Evolutionary conservation across 23 tunicate species (phyloP), one percentile per base, ranked within the genome.

Genomic region (Ascidia mentula): DNA sequence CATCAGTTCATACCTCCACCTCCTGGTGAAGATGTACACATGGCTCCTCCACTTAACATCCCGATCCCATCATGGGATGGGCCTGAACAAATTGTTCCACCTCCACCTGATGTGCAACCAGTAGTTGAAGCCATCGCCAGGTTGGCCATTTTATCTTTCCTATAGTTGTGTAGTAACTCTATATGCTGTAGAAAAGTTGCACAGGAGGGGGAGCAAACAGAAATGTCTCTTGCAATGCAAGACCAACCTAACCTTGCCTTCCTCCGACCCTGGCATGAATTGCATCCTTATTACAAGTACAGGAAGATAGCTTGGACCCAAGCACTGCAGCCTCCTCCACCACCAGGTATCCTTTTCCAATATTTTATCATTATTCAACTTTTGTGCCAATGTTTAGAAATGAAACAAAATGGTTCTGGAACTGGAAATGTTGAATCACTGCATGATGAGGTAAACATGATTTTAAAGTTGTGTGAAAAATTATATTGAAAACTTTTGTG

Each of bases 41-140:
- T 53, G 24, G 65, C 65, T 53, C 65, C 65, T 5, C 65, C 65
- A 5, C 13, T 53, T 1, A 53, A 26, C 65, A 26, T 53, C 24
- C 65, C 65, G 1, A 26, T 28, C 13, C 65, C 22, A 26, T 20
- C 24, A 28, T 20, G 15, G 15, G 15, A 12, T 9, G 53, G 53
- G 15, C 15, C 73, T 5, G 82, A 61, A 1, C 86, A 61, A 12
- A 84, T 93, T 26, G 93, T 93, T 5, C 98, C 98, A 12, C 98
- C 98, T 35, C 89, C 98, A 42, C 98, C 98, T 12, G 98, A 93
- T 60, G 36, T 93, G 6, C 98, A 93, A 60, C 84, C 86, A 20
- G 53, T 93, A 30, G 98, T 93, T 28, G 98, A 93, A 40, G 81
- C 87, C 46, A 71, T 88, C 2, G 98, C 93, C 18, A 88, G 92